Percentiles rank a stretch among this genome's conserved stretches.
Conservation (phyloP, 2,113 vertebrate species). For the Meleagris gallopavo region DNA sequence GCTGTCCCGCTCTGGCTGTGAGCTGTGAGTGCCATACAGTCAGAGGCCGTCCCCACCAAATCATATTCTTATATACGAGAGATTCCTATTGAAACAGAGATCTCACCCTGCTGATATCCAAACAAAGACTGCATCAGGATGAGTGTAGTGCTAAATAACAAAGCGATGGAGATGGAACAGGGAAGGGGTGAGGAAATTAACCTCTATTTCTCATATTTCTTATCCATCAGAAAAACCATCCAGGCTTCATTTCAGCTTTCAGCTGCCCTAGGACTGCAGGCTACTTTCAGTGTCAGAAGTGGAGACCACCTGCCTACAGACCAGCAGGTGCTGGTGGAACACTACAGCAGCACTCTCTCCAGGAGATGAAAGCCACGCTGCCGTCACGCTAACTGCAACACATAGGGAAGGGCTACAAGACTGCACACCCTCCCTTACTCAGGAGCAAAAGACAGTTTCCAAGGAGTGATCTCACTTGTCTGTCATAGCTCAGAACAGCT, state of each 20-base stretch:
- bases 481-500: neutral
- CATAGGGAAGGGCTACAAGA: neutral
- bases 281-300: neutral
- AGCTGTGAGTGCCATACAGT: neutral
- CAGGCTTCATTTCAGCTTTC: neutral
- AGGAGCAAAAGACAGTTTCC: neutral
- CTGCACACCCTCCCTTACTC: neutral
- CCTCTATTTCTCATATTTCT: neutral
- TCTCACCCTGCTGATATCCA: neutral
- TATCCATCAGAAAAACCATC: neutral
- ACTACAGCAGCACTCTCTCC: neutral
- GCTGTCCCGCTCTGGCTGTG: neutral
- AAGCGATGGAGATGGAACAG: neutral
- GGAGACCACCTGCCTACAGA: neutral
- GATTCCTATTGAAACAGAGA: constrained; percentile 20
- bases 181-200: neutral
- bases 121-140: neutral
- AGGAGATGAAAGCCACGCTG: neutral
- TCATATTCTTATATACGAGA: neutral
- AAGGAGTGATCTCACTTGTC: neutral
- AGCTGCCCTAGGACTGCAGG: neutral
- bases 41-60: constrained; percentile 22
- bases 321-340: neutral
- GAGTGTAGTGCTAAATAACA: neutral
- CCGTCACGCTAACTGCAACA: neutral